A percentile compares a stretch with the other conserved stretches of the same genome.
Conservation (phyloP, 2,113 vertebrate genomes). For the Mystacornis crossleyi region DNA sequence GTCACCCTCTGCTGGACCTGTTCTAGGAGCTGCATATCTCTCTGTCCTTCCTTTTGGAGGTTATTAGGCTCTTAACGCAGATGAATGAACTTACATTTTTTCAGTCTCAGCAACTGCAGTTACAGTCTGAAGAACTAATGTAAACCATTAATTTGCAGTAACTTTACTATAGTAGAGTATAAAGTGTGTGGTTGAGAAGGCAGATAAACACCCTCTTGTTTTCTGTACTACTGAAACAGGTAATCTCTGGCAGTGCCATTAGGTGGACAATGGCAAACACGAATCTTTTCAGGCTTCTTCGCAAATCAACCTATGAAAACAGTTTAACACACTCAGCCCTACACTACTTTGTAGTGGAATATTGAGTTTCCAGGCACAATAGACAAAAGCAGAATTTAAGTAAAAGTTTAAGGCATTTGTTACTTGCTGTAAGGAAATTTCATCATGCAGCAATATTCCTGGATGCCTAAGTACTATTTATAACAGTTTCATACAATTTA, state of each 20-base stretch:
- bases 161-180: neutral
- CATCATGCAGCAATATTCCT: neutral
- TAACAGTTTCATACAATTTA: neutral
- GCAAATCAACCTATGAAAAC: neutral
- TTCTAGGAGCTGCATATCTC: neutral
- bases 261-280: neutral
- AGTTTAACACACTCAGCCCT: neutral
- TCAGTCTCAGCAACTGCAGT: neutral
- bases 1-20: neutral
- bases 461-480: neutral
- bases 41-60: neutral
- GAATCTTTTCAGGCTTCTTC: neutral
- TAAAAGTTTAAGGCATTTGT: neutral
- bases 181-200: neutral
- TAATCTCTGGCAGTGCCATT: neutral
- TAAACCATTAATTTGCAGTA: neutral
- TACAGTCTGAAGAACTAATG: neutral
- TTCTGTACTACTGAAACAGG: neutral
- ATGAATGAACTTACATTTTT: neutral
- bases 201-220: neutral
- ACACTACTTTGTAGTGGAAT: neutral
- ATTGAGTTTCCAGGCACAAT: neutral
- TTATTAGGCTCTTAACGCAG: neutral
- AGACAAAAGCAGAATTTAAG: neutral
- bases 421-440: neutral